Evolutionary conservation across 1,140 invertebrate genomes (phyloP).

Genomic region (Papilio polytes): DNA sequence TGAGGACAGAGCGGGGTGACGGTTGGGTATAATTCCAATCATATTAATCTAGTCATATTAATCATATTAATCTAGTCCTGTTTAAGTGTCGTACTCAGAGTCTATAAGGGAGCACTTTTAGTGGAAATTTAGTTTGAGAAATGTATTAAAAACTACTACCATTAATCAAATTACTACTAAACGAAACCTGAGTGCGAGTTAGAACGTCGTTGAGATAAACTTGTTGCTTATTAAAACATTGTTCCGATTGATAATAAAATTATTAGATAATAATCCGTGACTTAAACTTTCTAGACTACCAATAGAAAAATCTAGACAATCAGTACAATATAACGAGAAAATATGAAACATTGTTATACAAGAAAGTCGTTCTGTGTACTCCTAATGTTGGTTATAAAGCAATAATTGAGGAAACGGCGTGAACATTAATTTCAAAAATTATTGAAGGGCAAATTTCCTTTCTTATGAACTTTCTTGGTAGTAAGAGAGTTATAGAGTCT

Average conservation of each 20-base stretch:
- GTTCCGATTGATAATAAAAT: not conserved
- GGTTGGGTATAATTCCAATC: too few species aligned
- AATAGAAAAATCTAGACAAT: not conserved
- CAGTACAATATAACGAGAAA: not conserved
- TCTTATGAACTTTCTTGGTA: not conserved
- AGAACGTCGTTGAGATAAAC: not conserved
- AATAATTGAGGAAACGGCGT: slow-evolving; percentile 29
- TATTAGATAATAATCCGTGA: not conserved
- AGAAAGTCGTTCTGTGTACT: slow-evolving; percentile 23
- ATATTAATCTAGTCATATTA: too few species aligned
- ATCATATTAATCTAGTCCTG: too few species aligned
- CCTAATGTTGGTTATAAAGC: not conserved
- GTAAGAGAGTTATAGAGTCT: not conserved
- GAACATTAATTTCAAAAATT: slow-evolving; percentile 14
- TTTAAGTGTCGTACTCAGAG: too few species aligned
- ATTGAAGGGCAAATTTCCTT: not conserved
- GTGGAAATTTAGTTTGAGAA: too few species aligned
- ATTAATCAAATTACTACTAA: too few species aligned
- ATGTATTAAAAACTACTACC: too few species aligned
- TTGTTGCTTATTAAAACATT: not conserved
- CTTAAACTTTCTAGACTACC: not conserved
- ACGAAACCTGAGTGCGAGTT: too few species aligned
- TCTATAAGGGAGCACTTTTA: too few species aligned
- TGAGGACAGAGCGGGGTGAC: too few species aligned
- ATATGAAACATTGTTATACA: not conserved